These are phyloP conservation scores for Suillia variegata DNA, from an alignment of 2,888 invertebrate species.

Conservation along the genomic window DNA sequence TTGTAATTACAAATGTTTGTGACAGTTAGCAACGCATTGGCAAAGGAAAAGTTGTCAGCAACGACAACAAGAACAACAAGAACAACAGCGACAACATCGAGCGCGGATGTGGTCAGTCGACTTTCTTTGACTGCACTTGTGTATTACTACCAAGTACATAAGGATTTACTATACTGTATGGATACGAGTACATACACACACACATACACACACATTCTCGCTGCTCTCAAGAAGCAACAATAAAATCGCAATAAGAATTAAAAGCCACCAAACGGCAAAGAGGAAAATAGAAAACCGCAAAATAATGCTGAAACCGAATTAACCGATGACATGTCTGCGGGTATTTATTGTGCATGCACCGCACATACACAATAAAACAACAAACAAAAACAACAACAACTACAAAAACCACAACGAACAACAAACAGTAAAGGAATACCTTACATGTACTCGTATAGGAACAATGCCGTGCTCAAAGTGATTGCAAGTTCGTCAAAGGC, in stretches of 20 bases:
- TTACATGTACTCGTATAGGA: not conserved
- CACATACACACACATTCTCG: too few relatives aligned
- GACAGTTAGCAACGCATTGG: not conserved
- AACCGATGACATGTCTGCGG: constrained; percentile 1
- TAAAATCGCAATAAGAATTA: not conserved
- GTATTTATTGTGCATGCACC: not conserved
- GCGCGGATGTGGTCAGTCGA: not conserved
- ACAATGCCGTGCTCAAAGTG: not conserved
- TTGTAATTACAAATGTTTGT: not conserved
- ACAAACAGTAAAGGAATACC: too few relatives aligned
- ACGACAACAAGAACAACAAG: not conserved
- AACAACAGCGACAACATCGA: not conserved
- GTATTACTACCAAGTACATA: not conserved
- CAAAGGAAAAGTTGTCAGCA: too few relatives aligned
- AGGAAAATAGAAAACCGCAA: not conserved
- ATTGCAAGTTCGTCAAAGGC: not conserved
- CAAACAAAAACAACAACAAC: too few relatives aligned
- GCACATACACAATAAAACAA: too few relatives aligned
- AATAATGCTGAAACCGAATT: not conserved
- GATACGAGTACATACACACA: too few relatives aligned
- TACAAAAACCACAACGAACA: too few relatives aligned
- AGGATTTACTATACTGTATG: too few relatives aligned
- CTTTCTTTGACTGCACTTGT: too few relatives aligned
- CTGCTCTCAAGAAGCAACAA: too few relatives aligned
- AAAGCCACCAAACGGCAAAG: not conserved